These are phyloP conservation scores for Takifugu rubripes DNA, from an alignment of 2,797 vertebrate genomes.

Conservation along the genomic window DNA sequence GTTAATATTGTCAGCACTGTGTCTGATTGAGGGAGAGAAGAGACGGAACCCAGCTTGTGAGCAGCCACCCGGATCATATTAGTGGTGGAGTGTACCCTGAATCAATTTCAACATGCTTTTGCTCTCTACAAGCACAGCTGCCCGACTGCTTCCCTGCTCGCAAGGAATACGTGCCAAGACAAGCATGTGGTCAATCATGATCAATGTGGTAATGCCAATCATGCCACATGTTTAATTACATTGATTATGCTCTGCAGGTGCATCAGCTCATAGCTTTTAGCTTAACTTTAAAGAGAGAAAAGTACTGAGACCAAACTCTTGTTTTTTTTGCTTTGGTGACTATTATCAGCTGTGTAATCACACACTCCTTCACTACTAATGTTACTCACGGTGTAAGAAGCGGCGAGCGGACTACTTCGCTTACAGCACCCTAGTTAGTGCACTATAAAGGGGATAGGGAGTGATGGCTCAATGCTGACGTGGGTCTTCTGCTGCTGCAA, in stretches of 20 bases:
- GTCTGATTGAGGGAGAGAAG: conserved; percentile 67
- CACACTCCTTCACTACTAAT: too few relatives aligned
- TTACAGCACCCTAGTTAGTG: too few relatives aligned
- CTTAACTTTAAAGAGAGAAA: background rate
- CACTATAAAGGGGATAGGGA: too few relatives aligned
- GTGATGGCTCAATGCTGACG: conserved; percentile 1
- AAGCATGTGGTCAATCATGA: conserved; percentile 60
- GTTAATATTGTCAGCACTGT: conserved; percentile 69
- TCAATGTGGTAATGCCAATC: conserved; percentile 44
- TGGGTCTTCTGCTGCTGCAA: conserved; percentile 15
- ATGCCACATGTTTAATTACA: conserved; percentile 53
- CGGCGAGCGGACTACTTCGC: too few relatives aligned
- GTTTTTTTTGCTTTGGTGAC: too few relatives aligned
- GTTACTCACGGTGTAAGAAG: too few relatives aligned
- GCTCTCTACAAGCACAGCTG: conserved; percentile 64
- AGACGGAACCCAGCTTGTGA: conserved; percentile 70
- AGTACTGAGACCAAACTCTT: too few relatives aligned
- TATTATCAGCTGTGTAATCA: too few relatives aligned
- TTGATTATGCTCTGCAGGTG: conserved; percentile 34
- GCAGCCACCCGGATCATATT: conserved; percentile 73
- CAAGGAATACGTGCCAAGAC: conserved; percentile 58
- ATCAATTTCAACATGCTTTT: conserved; percentile 74
- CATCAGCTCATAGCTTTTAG: conserved; percentile 29
- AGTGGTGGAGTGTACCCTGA: conserved; percentile 65
- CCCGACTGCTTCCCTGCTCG: conserved; percentile 52